Conservation (phyloP, 2,113 vertebrate genomes). For the Coptodon bakossiorum region DNA sequence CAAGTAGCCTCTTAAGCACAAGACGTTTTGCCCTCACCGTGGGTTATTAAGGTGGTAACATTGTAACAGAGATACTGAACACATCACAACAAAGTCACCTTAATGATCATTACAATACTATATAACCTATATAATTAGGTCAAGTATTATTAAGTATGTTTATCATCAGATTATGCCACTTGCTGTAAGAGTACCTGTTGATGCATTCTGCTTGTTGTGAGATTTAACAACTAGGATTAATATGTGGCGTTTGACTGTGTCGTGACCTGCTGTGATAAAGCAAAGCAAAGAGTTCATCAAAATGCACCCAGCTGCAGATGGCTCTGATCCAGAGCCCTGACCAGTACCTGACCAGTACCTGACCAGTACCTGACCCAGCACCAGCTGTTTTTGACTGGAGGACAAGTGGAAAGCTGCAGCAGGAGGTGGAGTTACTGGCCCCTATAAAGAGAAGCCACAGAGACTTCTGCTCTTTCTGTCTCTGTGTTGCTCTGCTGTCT, state of each 20-base stretch:
- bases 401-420: accelerated
- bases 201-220: not conserved
- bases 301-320: not conserved
- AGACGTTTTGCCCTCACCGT: accelerated
- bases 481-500: not conserved
- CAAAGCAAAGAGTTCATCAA: not conserved
- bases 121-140: not conserved
- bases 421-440: not conserved
- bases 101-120: not conserved
- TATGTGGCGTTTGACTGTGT: accelerated
- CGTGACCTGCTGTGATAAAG: accelerated
- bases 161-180: not conserved
- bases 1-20: not conserved
- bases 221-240: not conserved
- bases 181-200: not conserved
- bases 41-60: not conserved
- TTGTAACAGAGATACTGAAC: not conserved
- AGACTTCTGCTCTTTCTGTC: accelerated
- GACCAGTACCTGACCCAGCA: not conserved
- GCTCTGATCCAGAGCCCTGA: not conserved
- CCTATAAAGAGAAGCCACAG: not conserved
- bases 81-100: not conserved
- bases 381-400: not conserved
- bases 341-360: not conserved
- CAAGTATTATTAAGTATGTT: not conserved